Base-by-base conservation (phyloP, 2,888 invertebrate species). In the Caenorhabditis auriculariae region DNA sequence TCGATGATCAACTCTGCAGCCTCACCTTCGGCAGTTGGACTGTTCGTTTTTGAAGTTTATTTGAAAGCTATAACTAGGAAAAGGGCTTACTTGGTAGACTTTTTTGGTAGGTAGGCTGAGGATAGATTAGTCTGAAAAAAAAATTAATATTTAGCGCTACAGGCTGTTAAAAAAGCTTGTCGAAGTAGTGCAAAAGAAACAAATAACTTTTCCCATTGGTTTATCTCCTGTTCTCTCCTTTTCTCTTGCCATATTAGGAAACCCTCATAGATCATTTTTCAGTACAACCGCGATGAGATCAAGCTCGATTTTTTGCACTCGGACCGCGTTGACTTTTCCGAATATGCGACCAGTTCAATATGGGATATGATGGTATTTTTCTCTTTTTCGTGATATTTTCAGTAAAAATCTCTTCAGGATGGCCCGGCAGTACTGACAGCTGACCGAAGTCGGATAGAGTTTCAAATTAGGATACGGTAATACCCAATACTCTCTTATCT, bases 1-100 rank as follows among this genome's bases (percentile, higher is more conserved):
- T 81, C 53, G 80, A 80, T 54, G 78, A 81, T 83, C 98, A 98
- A 86, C 91, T 90, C 7, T 98, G 98, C 84, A 91, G 94, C 77
- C 94, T 98, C 93, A 98, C 96, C 84, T 99, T 98, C 81, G 96
- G 98, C 44, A 93, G 92, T 9, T 94, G 94, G 94, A 94, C 94
- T 54, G 78, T 74, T 37, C 23, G 60, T 26, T 27, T 6, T 15
- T 5, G 32, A 29, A 12, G 12, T 6, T 7, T 23, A 21, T 6
- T 21, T 12, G 26, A 44, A 12, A 7, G 17, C 4, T 37, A 4
- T 7, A 19, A 35, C 9, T 15, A 15, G 6, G 39, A n/a, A 15
- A 41, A 24, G 15, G 24, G 35, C 9, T n/a, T n/a, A n/a, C n/a
- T n/a, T n/a, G n/a, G n/a, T n/a, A n/a, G n/a, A n/a, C n/a, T n/a